Evolutionary conservation across 2,888 invertebrate species (phyloP).

Genomic region (Pammene fasciana): DNA sequence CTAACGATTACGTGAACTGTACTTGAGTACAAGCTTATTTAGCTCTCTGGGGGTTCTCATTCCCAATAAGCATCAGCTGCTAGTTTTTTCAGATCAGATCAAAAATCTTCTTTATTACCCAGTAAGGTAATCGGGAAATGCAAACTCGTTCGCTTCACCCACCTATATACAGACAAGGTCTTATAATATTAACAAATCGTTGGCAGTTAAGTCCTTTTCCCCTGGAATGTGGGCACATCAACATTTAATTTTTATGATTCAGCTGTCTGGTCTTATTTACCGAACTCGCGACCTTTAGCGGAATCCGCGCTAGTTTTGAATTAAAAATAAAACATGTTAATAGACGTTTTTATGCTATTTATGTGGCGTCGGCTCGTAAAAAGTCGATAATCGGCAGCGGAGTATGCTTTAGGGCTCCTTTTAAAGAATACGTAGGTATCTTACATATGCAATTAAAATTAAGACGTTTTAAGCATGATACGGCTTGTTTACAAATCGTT

Average conservation of each 20-base stretch:
- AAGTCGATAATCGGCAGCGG: not conserved
- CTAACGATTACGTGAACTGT: no score
- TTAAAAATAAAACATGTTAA: constrained; percentile 39
- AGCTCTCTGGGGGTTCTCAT: not conserved
- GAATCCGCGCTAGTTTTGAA: constrained; percentile 31
- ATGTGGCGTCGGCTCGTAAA: constrained; percentile 36
- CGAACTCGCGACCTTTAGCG: constrained; percentile 32
- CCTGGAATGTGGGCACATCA: not conserved
- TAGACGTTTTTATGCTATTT: constrained; percentile 38
- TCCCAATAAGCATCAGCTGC: not conserved
- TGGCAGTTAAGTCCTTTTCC: not conserved
- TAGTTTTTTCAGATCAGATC: constrained; percentile 9
- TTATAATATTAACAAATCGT: not conserved
- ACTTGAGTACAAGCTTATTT: no score
- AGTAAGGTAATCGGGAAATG: constrained; percentile 17
- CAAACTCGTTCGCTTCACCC: not conserved
- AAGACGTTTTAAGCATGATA: not conserved
- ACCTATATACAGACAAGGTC: not conserved
- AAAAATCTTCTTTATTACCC: constrained; percentile 4
- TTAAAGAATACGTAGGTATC: not conserved
- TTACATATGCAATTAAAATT: not conserved
- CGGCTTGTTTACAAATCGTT: not conserved
- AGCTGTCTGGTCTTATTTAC: constrained; percentile 35
- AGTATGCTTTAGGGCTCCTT: constrained; percentile 10
- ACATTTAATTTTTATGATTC: constrained; percentile 30